Evolutionary conservation across 2,797 vertebrate species (phyloP).

Genomic region (Remorina albescens): DNA sequence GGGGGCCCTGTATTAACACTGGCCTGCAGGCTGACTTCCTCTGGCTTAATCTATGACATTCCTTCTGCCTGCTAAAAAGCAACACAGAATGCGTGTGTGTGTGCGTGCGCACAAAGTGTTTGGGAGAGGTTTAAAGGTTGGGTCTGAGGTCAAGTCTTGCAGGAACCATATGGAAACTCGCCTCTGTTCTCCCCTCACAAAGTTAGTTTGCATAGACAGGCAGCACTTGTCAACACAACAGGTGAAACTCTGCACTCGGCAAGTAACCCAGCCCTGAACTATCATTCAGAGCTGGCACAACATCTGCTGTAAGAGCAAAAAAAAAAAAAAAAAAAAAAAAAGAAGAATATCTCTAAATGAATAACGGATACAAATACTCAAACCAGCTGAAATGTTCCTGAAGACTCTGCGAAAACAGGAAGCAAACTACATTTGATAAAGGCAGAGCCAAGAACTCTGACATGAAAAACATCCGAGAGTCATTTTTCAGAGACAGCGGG

Average conservation of each 20-base stretch:
- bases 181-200: constrained; percentile 57
- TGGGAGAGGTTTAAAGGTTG: constrained; percentile 31
- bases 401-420: constrained; percentile 73
- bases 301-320: constrained; percentile 57
- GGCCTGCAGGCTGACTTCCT: constrained; percentile 73
- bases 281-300: constrained; percentile 19
- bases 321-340: constrained; percentile 42
- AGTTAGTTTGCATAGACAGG: constrained; percentile 59
- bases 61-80: constrained; percentile 52
- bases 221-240: constrained; percentile 81
- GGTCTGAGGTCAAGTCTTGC: constrained; percentile 65
- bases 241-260: constrained; percentile 67
- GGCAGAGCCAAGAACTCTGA: constrained; percentile 33
- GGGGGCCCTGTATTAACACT: constrained; percentile 60
- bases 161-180: constrained; percentile 82
- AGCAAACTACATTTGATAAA: constrained; percentile 53
- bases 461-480: constrained; percentile 51
- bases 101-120: constrained; percentile 3
- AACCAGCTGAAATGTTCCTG: constrained; percentile 43
- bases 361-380: constrained; percentile 49
- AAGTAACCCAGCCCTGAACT: constrained; percentile 71
- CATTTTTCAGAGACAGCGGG: constrained; percentile 30
- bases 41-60: constrained; percentile 75
- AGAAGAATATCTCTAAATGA: constrained; percentile 31
- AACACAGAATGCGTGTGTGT: constrained; percentile 35